Conservation (phyloP, 1,140 invertebrate genomes). For the Papilio polytes region DNA sequence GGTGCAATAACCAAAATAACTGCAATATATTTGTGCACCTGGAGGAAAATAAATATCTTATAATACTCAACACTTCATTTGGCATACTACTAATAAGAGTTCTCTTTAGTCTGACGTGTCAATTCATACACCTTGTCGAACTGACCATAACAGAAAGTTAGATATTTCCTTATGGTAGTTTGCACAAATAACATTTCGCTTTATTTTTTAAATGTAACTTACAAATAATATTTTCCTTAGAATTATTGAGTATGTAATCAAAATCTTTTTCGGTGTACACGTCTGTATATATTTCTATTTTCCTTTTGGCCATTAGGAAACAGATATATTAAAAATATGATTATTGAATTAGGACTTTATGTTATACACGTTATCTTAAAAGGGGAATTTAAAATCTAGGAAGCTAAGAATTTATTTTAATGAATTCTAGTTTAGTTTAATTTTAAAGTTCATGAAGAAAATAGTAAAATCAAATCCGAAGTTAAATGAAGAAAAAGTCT, state of each 20-base stretch:
- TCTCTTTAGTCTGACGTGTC: background rate
- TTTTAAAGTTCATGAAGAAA: no score
- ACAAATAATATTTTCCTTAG: constrained; percentile 65
- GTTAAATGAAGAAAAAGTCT: no score
- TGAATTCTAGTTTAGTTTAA: no score
- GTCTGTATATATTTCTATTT: constrained; percentile 69
- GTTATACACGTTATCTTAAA: background rate
- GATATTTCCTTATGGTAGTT: no score
- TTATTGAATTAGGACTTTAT: background rate
- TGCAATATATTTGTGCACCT: constrained; percentile 70
- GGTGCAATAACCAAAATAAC: constrained; percentile 62
- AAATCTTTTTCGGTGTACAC: constrained; percentile 68
- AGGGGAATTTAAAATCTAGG: constrained; percentile 15
- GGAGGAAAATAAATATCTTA: constrained; percentile 22
- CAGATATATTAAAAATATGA: constrained; percentile 11
- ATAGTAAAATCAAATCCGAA: no score
- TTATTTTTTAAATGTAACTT: constrained; percentile 47
- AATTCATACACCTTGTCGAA: background rate
- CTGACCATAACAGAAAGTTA: no score
- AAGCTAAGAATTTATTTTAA: constrained; percentile 39
- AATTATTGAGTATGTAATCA: constrained; percentile 55
- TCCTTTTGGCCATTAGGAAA: constrained; percentile 65
- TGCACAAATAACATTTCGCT: background rate
- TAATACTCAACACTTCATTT: background rate
- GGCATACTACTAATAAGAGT: background rate